Evolutionary conservation across 2,113 vertebrate species (phyloP).

Genomic region (Psilopsiagon aurifrons): DNA sequence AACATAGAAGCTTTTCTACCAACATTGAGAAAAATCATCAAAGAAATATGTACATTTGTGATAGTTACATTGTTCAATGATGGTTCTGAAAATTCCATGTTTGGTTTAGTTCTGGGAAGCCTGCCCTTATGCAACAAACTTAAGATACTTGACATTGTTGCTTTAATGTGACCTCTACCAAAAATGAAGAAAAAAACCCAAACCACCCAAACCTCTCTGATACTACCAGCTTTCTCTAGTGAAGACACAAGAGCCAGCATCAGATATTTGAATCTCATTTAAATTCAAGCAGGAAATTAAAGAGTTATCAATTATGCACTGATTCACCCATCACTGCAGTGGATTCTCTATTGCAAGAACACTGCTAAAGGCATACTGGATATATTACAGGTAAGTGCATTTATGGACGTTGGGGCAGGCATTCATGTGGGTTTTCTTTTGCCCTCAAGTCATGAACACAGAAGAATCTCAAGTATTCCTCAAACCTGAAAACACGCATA

Average conservation of each 20-base stretch:
- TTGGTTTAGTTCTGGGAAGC: neutral
- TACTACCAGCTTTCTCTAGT: neutral
- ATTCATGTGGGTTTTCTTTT: neutral
- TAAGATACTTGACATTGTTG: neutral
- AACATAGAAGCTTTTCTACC: neutral
- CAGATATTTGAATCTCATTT: constrained; percentile 15
- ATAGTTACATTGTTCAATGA: neutral
- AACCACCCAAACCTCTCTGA: neutral
- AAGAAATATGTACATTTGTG: neutral
- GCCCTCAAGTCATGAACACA: neutral
- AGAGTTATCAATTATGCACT: neutral
- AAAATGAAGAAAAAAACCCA: neutral
- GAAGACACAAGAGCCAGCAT: neutral
- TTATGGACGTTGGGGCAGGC: neutral
- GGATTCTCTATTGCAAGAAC: neutral
- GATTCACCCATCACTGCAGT: neutral
- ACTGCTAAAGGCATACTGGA: neutral
- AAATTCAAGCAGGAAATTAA: constrained; percentile 11
- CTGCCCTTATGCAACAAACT: neutral
- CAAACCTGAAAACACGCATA: neutral
- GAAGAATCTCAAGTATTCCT: neutral
- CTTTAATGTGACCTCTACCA: neutral
- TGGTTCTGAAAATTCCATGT: neutral
- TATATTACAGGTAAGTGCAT: neutral
- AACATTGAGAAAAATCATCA: neutral